Evolutionary conservation across 2,888 invertebrate species (phyloP), one percentile per base, ranked within the genome.

Genomic region (Brachyptera risi): DNA sequence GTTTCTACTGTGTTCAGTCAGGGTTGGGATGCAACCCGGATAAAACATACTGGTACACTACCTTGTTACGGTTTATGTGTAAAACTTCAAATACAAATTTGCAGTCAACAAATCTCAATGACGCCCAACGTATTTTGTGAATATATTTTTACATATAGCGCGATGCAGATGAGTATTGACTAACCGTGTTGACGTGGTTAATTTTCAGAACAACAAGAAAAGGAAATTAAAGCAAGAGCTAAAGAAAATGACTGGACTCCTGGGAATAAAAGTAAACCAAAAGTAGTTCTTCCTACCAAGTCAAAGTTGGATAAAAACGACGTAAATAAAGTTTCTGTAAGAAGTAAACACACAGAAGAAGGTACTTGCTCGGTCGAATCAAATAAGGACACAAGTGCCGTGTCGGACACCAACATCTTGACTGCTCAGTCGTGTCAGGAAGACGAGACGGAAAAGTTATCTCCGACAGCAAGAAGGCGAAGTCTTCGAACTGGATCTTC

Each of bases 141-240:
- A n/a, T n/a, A n/a, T n/a, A n/a, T n/a, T n/a, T n/a, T n/a, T n/a
- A n/a, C n/a, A n/a, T n/a, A n/a, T n/a, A n/a, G n/a, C n/a, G n/a
- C n/a, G n/a, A n/a, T n/a, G n/a, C n/a, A n/a, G n/a, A n/a, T n/a
- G n/a, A n/a, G n/a, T n/a, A n/a, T n/a, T n/a, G n/a, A n/a, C n/a
- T n/a, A n/a, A n/a, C n/a, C n/a, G n/a, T n/a, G n/a, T n/a, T n/a
- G n/a, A n/a, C n/a, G n/a, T n/a, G n/a, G n/a, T 24, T 19, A 54
- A 47, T 21, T 65, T 65, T 37, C 60, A 65, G 65, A 65, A 47
- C 63, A 57, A 51, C 40, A 59, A 58, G 65, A 65, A 42, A 59
- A 44, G 21, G 65, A 63, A 61, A 61, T 61, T 13, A 63, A 63
- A 47, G 57, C 61, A 19, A 56, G 47, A 50, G 59, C 59, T 17